These are phyloP conservation scores for Ranitomeya variabilis DNA, from an alignment of 2,113 vertebrate species.

Conservation along the genomic window DNA sequence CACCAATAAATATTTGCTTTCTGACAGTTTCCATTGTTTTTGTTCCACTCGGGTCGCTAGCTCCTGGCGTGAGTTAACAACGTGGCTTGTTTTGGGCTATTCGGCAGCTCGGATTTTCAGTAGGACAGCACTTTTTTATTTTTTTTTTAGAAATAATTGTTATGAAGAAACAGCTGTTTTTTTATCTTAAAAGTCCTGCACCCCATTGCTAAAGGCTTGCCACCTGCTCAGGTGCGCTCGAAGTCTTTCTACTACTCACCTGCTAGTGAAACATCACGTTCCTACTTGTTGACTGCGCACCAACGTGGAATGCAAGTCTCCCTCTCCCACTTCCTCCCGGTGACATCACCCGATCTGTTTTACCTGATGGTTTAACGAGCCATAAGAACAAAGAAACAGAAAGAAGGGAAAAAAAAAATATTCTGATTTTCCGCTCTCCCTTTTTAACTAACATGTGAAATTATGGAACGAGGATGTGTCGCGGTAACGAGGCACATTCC, in stretches of 20 bases:
- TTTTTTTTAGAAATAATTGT: constrained; percentile 14
- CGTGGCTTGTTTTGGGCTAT: background rate
- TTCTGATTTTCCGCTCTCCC: background rate
- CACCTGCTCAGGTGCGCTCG: constrained; percentile 12
- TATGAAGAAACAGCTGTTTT: constrained; percentile 14
- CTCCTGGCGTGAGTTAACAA: background rate
- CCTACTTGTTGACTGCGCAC: constrained; percentile 49
- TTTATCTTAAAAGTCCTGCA: background rate
- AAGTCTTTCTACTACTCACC: background rate
- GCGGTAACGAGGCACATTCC: background rate
- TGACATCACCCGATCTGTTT: constrained; percentile 48
- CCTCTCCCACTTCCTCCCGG: constrained; percentile 34
- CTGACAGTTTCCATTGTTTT: background rate
- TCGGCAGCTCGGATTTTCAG: background rate
- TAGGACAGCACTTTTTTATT: background rate
- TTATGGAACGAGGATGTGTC: background rate
- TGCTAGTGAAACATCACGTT: constrained; percentile 41
- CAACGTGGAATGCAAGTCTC: constrained; percentile 43
- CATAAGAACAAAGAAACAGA: constrained; percentile 43
- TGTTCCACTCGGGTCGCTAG: background rate
- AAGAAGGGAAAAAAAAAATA: background rate
- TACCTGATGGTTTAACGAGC: constrained; percentile 45
- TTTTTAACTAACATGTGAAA: constrained; percentile 39
- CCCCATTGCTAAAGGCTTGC: constrained; percentile 24
- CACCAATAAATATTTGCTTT: background rate